Evolutionary conservation across 2,797 vertebrate species (phyloP), one percentile per base, ranked within the genome.

Genomic region (Aplochiton taeniatus): DNA sequence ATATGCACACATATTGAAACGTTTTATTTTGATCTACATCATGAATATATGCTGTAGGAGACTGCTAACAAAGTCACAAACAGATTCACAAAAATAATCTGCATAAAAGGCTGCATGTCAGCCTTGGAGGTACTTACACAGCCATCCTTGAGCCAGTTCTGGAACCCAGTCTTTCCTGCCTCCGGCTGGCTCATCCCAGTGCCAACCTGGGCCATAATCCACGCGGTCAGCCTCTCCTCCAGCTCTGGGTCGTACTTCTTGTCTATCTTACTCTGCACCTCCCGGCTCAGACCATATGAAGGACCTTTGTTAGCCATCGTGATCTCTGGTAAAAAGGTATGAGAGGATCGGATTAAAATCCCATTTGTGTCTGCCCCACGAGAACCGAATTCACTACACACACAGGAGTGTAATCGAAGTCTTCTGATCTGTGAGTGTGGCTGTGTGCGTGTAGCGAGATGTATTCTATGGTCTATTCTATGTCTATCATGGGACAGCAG

Each of bases 121-220:
- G 16, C 11, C 7, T 8, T 16, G 20, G 31, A 11, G 0, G 18
- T 41, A 93, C 96, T 95, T 70, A 97, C 95, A 65, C 92, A 83
- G 77, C 97, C 97, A 0, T 98, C 94, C 89, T 97, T 99, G 66
- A 99, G 94, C 97, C 97, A 99, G 46, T 85, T 89, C 77, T 98
- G 96, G 90, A 98, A 96, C 72, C 94, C 96, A 41, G 86, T 82
- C 84, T 93, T 94, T 69, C 95, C 95, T 0, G 90, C 67, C 65
- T 93, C 89, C 0, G 97, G 97, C 9, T 69, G 87, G 0, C 89
- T 90, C 12, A 93, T 91, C 0, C 68, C 83, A 0, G 89, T 1
- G 0, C 93, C 95, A 0, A 94, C 95, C 90, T 99, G 97, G 19
- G 81, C 72, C 0, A 90, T 9, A 12, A 99, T 94, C 97, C 97